Evolutionary conservation across 2,113 vertebrate genomes (phyloP), one percentile per base, ranked within the genome.

Genomic region (Ceyx margarethae): DNA sequence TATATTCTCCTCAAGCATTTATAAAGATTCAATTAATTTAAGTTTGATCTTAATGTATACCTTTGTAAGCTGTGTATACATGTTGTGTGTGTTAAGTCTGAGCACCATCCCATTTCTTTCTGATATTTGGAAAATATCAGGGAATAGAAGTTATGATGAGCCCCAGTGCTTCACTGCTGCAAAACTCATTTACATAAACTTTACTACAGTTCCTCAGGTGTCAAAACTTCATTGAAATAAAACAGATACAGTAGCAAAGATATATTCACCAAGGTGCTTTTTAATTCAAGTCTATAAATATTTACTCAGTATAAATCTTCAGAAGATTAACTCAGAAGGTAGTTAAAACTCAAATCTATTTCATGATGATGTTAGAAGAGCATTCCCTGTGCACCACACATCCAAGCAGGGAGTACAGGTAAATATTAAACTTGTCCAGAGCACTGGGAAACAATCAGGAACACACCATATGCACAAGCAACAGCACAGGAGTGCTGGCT

Each of bases 241-340:
- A 94, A 66, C 43, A 92, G 91, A 75, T 61, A 73, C 22, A 56
- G 22, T 76, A 91, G 75, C 58, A 71, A 86, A 91, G 23, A 45
- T 57, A 16, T 75, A 89, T 31, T 91, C 85, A 91, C 57, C 7
- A 2, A 72, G 28, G n/a, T 54, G 29, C 51, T 92, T 89, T 94
- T 77, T 84, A 60, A 90, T 77, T 77, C 89, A 93, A 76, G 11
- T 79, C 20, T 22, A 67, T 85, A 93, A 94, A 94, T 94, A 95
- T 92, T 94, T 94, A 94, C 88, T 90, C 64, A 75, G 26, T 23
- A 56, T 43, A 76, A 69, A 66, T 31, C 72, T 92, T 92, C 31
- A 76, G 78, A 92, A 89, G 51, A 87, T 85, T 48, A 91, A 83
- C 54, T 87, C 73, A 26, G 21, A 76, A 91, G 69, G 67, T 28